phyloP scores from a whole-genome alignment of 2,888 invertebrate genomes.

The Globia sparganii region DNA sequence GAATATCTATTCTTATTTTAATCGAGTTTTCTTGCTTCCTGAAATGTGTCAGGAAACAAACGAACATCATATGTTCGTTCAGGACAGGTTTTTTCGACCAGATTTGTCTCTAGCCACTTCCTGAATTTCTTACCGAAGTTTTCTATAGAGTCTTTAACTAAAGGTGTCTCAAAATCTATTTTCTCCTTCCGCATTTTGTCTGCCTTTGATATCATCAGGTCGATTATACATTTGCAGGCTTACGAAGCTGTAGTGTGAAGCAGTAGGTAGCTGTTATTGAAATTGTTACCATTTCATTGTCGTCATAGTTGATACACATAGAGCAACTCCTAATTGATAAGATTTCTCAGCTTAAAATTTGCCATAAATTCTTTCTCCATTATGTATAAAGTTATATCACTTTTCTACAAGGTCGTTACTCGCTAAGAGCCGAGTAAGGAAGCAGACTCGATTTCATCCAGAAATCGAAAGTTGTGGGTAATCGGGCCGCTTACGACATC shows the following conservation, averaged over 20 bases:
- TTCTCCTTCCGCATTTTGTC: not conserved
- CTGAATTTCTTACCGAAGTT: not conserved
- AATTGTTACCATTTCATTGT: not conserved
- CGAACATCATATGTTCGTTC: not conserved
- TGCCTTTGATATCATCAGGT: not conserved
- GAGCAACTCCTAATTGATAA: not conserved
- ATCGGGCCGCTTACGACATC: constrained; percentile 76
- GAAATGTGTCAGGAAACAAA: not conserved
- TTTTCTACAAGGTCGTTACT: constrained; percentile 33
- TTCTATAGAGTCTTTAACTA: not conserved
- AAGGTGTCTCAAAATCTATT: not conserved
- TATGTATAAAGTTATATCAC: constrained; percentile 16
- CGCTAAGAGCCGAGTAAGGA: constrained; percentile 62
- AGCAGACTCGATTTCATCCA: constrained; percentile 81
- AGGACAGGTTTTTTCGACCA: not conserved
- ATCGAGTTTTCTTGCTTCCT: constrained; percentile 23
- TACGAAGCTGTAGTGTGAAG: not conserved
- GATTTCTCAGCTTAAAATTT: not conserved
- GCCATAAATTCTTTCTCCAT: not conserved
- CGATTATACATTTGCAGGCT: not conserved
- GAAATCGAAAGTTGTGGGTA: constrained; percentile 82
- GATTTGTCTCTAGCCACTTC: not conserved
- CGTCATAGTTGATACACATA: not conserved
- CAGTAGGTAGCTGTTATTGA: not conserved
- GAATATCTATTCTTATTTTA: constrained; percentile 41